Conservation (phyloP, 2,888 invertebrate genomes). For the Andrena praecox region DNA sequence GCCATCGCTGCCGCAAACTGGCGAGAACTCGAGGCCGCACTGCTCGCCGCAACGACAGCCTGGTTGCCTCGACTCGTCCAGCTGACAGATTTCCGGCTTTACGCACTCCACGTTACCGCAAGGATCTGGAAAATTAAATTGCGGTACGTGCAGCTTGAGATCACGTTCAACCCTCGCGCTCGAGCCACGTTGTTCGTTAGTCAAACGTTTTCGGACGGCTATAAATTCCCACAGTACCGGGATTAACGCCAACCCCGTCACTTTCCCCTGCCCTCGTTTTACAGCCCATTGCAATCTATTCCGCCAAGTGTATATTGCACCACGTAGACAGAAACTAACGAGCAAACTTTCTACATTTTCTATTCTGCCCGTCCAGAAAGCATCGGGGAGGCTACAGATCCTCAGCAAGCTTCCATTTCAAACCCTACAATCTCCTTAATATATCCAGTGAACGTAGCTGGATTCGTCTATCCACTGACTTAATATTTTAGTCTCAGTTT, state of each 20-base stretch:
- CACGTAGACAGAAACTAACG: too few species aligned
- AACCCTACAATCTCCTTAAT: too few species aligned
- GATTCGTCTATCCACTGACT: too few species aligned
- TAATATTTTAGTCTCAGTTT: too few species aligned
- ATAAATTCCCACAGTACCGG: background rate
- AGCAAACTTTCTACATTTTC: too few species aligned
- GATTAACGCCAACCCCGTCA: background rate
- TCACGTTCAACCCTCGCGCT: constrained; percentile 9
- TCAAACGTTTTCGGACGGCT: background rate
- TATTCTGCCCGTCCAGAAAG: too few species aligned
- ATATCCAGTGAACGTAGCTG: too few species aligned
- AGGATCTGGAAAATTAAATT: constrained; percentile 89
- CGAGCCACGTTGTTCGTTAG: constrained; percentile 5
- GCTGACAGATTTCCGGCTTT: constrained; percentile 92
- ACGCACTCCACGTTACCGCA: constrained; percentile 92
- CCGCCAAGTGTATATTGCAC: too few species aligned
- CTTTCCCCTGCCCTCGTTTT: background rate
- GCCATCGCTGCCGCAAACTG: constrained; percentile 92
- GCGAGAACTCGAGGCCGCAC: constrained; percentile 91
- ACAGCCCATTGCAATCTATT: background rate
- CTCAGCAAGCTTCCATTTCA: too few species aligned
- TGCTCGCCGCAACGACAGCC: constrained; percentile 92
- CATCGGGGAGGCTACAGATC: too few species aligned
- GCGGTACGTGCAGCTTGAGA: constrained; percentile 37
- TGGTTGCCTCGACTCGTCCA: constrained; percentile 92